Percentiles rank a stretch among this genome's conserved stretches.
phyloP scores from a whole-genome alignment of 1,140 invertebrate genomes.

The Oncopeltus fasciatus region DNA sequence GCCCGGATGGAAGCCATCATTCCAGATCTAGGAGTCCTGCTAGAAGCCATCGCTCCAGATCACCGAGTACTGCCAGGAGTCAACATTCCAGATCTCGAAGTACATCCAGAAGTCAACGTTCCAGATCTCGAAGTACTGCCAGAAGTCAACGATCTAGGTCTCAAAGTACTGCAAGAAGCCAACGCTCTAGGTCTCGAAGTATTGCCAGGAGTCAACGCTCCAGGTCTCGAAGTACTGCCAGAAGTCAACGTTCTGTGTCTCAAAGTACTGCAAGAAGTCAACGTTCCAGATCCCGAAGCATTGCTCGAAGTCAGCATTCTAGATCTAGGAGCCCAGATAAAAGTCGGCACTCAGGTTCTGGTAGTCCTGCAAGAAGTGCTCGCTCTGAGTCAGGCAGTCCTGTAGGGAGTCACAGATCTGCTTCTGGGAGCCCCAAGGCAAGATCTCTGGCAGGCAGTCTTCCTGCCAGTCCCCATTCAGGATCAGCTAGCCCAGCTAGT shows the following conservation, averaged over 20 bases:
- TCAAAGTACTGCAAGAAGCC: not conserved
- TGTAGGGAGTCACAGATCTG: constrained; percentile 24
- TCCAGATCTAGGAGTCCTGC: constrained; percentile 9
- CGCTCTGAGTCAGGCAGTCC: constrained; percentile 20
- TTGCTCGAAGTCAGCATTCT: not conserved
- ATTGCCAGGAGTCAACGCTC: constrained; percentile 3
- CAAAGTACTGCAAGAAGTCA: constrained; percentile 31
- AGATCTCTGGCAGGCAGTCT: constrained; percentile 23
- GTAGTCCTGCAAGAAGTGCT: constrained; percentile 12
- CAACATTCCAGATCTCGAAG: constrained; percentile 12
- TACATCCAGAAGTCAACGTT: constrained; percentile 11
- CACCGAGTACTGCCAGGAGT: not conserved
- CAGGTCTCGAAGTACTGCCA: not conserved
- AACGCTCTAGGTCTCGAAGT: not conserved
- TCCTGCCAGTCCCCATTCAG: constrained; percentile 29
- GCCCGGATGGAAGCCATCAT: constrained; percentile 28
- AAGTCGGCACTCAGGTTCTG: constrained; percentile 7
- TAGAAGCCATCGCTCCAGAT: not conserved
- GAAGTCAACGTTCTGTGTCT: constrained; percentile 24
- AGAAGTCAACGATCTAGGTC: constrained; percentile 22
- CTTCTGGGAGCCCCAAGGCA: constrained; percentile 26
- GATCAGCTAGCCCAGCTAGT: not conserved
- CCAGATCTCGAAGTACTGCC: constrained; percentile 23
- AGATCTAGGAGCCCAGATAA: constrained; percentile 4
- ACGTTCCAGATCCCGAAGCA: constrained; percentile 10